Conservation (phyloP, 2,888 invertebrate species). For the Lamellibrachia columna region DNA sequence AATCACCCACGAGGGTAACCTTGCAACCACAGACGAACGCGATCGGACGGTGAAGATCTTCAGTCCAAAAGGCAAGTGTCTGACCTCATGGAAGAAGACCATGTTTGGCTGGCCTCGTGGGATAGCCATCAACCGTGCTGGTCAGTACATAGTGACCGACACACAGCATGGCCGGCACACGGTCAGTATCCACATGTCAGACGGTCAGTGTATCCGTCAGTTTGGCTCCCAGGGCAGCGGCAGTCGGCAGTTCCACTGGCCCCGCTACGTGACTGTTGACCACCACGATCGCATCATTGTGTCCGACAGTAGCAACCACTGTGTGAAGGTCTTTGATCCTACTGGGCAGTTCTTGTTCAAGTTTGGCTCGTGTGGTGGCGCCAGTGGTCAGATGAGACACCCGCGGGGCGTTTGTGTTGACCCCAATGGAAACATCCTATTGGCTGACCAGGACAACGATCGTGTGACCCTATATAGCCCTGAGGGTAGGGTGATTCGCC, state of each 20-base stretch:
- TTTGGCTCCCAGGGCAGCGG: slow-evolving; percentile 60
- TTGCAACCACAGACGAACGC: slow-evolving; percentile 49
- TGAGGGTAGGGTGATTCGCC: slow-evolving; percentile 50
- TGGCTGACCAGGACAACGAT: slow-evolving; percentile 69
- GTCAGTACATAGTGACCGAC: slow-evolving; percentile 66
- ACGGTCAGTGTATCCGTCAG: slow-evolving; percentile 39
- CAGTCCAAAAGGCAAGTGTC: slow-evolving; percentile 41
- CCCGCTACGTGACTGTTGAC: slow-evolving; percentile 67
- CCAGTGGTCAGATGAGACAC: slow-evolving; percentile 67
- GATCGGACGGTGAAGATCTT: slow-evolving; percentile 47
- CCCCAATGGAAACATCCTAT: slow-evolving; percentile 66
- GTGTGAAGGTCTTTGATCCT: slow-evolving; percentile 66
- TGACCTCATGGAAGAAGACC: slow-evolving; percentile 45
- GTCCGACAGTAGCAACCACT: slow-evolving; percentile 69
- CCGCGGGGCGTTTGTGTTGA: slow-evolving; percentile 68
- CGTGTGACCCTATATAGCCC: slow-evolving; percentile 49
- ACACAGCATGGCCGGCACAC: slow-evolving; percentile 53
- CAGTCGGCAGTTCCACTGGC: slow-evolving; percentile 66
- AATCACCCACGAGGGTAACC: slow-evolving; percentile 42
- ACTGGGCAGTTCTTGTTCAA: slow-evolving; percentile 65
- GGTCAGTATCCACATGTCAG: slow-evolving; percentile 41
- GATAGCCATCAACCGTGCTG: slow-evolving; percentile 53
- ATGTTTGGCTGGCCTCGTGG: slow-evolving; percentile 52
- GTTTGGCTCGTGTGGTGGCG: slow-evolving; percentile 67
- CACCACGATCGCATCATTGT: slow-evolving; percentile 64